Evolutionary conservation across 2,113 vertebrate genomes (phyloP), one percentile per base, ranked within the genome.

Genomic region (Hiodon alosoides): DNA sequence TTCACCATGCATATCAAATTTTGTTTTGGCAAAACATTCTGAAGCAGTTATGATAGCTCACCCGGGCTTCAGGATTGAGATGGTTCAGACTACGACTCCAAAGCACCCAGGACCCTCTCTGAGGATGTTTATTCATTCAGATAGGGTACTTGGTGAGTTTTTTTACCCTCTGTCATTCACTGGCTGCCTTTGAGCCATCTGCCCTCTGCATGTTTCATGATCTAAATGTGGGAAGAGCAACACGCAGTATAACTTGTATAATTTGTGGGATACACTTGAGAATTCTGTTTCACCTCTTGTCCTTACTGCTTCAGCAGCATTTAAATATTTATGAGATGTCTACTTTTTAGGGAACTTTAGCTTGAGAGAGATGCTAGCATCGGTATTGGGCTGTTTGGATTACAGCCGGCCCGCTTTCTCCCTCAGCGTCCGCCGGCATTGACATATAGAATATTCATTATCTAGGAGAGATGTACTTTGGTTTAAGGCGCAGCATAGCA

Each of bases 321-420:
- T 84, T 82, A 79, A 81, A 82, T 84, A 87, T 87, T 78, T 66
- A 86, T 84, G 77, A 86, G 78, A 58, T 53, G 74, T 78, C 69
- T 76, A 59, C 81, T 70, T 83, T 78, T 79, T 74, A 31, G 16
- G 54, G 76, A 75, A 72, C 55, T 67, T 68, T 78, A 61, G 59
- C 64, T 65, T 1, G 60, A 65, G 76, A 67, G 61, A 55, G 66
- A 76, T 53, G 53, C 67, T 74, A 31, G 72, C 78, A 16, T 77
- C 68, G 48, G 54, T 11, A n/a, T 65, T 54, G 13, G 69, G 52
- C 65, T 69, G 69, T 82, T 77, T 72, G 67, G 80, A 76, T 78
- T 76, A 51, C 67, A 55, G 64, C 68, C 47, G 71, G 60, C 46
- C 52, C 7, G 57, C 10, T 9, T 57, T 52, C 10, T 31, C 31